Evolutionary conservation across 2,113 vertebrate genomes (phyloP).

Genomic region (Amia ocellicauda): DNA sequence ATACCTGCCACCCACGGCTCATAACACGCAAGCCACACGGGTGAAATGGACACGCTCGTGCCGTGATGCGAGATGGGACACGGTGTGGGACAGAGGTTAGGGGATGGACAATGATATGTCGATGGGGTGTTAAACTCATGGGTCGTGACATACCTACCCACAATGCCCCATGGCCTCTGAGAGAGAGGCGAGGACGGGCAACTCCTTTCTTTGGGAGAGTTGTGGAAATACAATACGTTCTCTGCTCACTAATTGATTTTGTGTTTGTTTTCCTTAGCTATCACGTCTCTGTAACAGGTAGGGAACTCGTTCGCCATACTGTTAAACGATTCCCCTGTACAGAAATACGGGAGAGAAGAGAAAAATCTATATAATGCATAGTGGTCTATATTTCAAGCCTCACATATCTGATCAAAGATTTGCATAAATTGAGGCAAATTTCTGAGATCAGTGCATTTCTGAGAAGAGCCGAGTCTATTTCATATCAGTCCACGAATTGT

Average conservation of each 20-base stretch:
- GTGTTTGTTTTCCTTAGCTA: not conserved
- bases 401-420: slow-evolving; percentile 57
- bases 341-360: not conserved
- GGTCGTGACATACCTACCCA: slow-evolving; percentile 15
- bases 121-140: slow-evolving; percentile 18
- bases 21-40: slow-evolving; percentile 25
- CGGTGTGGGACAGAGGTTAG: slow-evolving; percentile 10
- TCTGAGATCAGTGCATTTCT: slow-evolving; percentile 59
- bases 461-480: slow-evolving; percentile 42
- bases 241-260: too few species aligned
- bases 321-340: not conserved
- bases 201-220: too few species aligned
- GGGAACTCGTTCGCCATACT: not conserved
- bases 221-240: not conserved
- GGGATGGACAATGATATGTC: slow-evolving; percentile 2
- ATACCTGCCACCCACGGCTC: slow-evolving; percentile 45
- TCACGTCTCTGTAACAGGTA: not conserved
- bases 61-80: not conserved
- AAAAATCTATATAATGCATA: slow-evolving; percentile 1
- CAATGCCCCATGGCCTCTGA: not conserved
- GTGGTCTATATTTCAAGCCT: slow-evolving; percentile 37
- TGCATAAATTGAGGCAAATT: slow-evolving; percentile 60
- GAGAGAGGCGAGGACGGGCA: not conserved
- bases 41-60: slow-evolving; percentile 23
- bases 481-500: slow-evolving; percentile 38